phyloP scores from a whole-genome alignment of 2,888 invertebrate genomes.

The Drosophila robusta region DNA sequence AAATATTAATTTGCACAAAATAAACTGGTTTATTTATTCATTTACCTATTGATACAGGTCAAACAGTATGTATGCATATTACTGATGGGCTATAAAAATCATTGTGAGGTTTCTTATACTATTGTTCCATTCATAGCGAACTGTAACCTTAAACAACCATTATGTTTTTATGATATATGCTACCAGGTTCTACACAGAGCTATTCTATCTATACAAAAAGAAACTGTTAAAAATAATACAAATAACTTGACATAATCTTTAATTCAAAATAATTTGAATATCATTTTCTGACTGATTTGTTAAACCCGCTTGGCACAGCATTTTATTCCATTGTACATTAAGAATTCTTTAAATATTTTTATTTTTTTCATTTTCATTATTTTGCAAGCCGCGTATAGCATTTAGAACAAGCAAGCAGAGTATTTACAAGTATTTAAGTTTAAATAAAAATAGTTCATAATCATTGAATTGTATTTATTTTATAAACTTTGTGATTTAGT shows the following conservation, averaged over 20 bases:
- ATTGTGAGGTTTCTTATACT: slow-evolving; percentile 21
- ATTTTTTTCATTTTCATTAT: slow-evolving; percentile 12
- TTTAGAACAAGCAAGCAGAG: slow-evolving; percentile 39
- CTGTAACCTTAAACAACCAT: slow-evolving; percentile 67
- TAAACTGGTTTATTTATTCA: neutral
- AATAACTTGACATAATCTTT: neutral
- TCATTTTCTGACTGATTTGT: slow-evolving; percentile 24
- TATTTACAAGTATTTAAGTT: slow-evolving; percentile 47
- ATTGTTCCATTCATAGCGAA: slow-evolving; percentile 51
- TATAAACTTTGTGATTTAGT: slow-evolving; percentile 32
- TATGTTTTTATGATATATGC: slow-evolving; percentile 25
- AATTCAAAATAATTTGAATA: slow-evolving; percentile 4
- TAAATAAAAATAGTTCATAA: slow-evolving; percentile 35
- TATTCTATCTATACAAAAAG: slow-evolving; percentile 6
- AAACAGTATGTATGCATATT: neutral
- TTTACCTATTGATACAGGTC: neutral
- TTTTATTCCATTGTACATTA: slow-evolving; percentile 13
- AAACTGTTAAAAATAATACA: neutral
- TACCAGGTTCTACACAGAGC: slow-evolving; percentile 20
- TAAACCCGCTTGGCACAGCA: slow-evolving; percentile 23
- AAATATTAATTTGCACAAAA: neutral
- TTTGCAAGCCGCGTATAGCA: slow-evolving; percentile 31
- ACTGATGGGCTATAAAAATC: neutral
- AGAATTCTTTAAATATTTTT: slow-evolving; percentile 6
- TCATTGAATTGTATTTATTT: slow-evolving; percentile 47